phyloP scores from a whole-genome alignment of 1,140 invertebrate genomes.

The Meteorus sp. region DNA sequence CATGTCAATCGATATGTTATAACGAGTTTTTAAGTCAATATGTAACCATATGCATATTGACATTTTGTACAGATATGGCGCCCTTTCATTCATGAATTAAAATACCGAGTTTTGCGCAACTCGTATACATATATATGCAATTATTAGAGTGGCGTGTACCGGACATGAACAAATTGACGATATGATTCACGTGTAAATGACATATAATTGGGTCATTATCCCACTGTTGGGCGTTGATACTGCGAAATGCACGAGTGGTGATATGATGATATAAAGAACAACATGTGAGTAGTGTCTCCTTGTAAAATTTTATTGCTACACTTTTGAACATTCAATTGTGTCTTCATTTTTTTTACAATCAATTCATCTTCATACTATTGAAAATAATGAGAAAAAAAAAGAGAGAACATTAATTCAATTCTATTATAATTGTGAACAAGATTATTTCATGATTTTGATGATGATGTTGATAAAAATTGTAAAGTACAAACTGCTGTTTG shows the following conservation, averaged over 20 bases:
- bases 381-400: too few species aligned
- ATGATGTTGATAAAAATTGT: too few species aligned
- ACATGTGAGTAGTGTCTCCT: slow-evolving; percentile 4
- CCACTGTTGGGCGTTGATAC: slow-evolving; percentile 34
- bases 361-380: too few species aligned
- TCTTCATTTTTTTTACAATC: slow-evolving; percentile 22
- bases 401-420: too few species aligned
- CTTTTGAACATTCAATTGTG: too few species aligned
- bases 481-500: too few species aligned
- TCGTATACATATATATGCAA: slow-evolving; percentile 1
- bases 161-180: slow-evolving; percentile 43
- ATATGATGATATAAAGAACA: slow-evolving; percentile 22
- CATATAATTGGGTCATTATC: slow-evolving; percentile 50
- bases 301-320: slow-evolving; percentile 21
- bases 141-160: slow-evolving; percentile 29
- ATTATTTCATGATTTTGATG: too few species aligned
- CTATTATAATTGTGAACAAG: too few species aligned
- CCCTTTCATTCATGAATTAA: slow-evolving; percentile 7
- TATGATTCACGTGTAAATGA: slow-evolving; percentile 49
- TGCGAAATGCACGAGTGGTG: slow-evolving; percentile 20
- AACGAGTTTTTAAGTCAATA: too few species aligned
- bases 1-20: too few species aligned
- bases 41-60: background rate
- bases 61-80: background rate
- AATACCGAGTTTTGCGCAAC: slow-evolving; percentile 11